Conservation (phyloP, 2,888 invertebrate species). For the Drosophila mettleri region DNA sequence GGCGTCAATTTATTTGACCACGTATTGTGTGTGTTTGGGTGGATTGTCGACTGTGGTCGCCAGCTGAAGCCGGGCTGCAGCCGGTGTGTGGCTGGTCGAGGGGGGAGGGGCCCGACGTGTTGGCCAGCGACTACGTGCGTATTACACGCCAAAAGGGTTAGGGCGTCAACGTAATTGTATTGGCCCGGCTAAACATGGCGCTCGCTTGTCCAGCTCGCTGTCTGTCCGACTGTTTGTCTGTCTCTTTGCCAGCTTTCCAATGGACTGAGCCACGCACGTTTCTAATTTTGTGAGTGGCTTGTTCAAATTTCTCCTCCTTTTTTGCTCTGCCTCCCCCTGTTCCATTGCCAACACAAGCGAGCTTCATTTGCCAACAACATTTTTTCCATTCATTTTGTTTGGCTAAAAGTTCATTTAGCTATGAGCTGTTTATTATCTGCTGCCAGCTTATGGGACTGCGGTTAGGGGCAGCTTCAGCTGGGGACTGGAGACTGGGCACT, state of each 20-base stretch:
- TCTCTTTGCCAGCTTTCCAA: slow-evolving; percentile 33
- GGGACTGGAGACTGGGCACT: not conserved
- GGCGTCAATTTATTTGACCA: slow-evolving; percentile 78
- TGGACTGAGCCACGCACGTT: slow-evolving; percentile 67
- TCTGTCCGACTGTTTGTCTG: slow-evolving; percentile 36
- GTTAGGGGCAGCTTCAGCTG: not conserved
- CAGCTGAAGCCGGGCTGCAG: slow-evolving; percentile 10
- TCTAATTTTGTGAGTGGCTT: slow-evolving; percentile 80
- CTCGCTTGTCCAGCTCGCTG: slow-evolving; percentile 40
- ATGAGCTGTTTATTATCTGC: slow-evolving; percentile 75
- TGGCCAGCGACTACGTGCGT: slow-evolving; percentile 68
- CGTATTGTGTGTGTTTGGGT: slow-evolving; percentile 64
- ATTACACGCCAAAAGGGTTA: slow-evolving; percentile 77
- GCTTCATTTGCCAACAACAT: slow-evolving; percentile 56
- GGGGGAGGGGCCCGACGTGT: slow-evolving; percentile 27
- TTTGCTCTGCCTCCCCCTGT: not conserved
- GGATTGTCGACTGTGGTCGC: slow-evolving; percentile 21
- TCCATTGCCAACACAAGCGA: slow-evolving; percentile 26
- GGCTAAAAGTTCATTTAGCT: slow-evolving; percentile 70
- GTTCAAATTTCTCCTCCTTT: slow-evolving; percentile 49
- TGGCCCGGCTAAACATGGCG: slow-evolving; percentile 65
- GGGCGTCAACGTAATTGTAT: slow-evolving; percentile 69
- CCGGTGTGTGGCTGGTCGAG: slow-evolving; percentile 1
- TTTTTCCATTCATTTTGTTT: slow-evolving; percentile 54
- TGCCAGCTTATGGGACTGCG: slow-evolving; percentile 49